phyloP scores from a whole-genome alignment of 2,113 vertebrate genomes.

The Trematomus loennbergii region DNA sequence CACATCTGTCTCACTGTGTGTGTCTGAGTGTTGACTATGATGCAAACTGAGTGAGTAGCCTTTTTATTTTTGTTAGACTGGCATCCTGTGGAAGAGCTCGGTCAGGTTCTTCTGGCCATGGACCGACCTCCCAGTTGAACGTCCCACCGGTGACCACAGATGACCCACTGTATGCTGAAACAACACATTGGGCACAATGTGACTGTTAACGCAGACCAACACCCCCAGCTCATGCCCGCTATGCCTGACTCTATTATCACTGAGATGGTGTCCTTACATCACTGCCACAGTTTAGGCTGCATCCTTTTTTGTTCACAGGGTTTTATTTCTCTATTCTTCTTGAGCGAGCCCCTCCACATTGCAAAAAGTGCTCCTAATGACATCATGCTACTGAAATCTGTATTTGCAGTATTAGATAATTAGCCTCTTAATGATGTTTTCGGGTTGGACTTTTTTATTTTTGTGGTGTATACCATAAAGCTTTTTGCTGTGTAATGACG shows the following conservation, averaged over 20 bases:
- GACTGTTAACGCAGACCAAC: conserved; percentile 20
- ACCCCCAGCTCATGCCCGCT: conserved; percentile 14
- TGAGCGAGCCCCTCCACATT: background rate
- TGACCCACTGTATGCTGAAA: conserved; percentile 35
- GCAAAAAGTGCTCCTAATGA: background rate
- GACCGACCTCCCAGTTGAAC: conserved; percentile 24
- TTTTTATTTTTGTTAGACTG: conserved; percentile 20
- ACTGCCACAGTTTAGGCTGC: conserved; percentile 2
- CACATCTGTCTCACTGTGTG: conserved; percentile 18
- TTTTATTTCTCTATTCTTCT: conserved; percentile 5
- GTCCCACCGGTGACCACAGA: conserved; percentile 50
- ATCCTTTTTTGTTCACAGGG: background rate
- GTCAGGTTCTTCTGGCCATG: conserved; percentile 23
- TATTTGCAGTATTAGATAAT: background rate
- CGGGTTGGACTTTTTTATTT: conserved; percentile 27
- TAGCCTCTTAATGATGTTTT: conserved; percentile 15
- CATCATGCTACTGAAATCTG: background rate
- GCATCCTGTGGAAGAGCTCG: conserved; percentile 10
- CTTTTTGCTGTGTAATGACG: conserved; percentile 63
- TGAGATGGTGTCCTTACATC: conserved; percentile 12
- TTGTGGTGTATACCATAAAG: conserved; percentile 24
- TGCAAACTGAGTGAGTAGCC: conserved; percentile 23
- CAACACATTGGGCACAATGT: conserved; percentile 22
- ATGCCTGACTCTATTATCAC: conserved; percentile 18
- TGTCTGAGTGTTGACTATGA: conserved; percentile 33